Percentiles rank a stretch among this genome's conserved stretches.
phyloP scores from a whole-genome alignment of 2,888 invertebrate species.

The Drosophila demipolita region DNA sequence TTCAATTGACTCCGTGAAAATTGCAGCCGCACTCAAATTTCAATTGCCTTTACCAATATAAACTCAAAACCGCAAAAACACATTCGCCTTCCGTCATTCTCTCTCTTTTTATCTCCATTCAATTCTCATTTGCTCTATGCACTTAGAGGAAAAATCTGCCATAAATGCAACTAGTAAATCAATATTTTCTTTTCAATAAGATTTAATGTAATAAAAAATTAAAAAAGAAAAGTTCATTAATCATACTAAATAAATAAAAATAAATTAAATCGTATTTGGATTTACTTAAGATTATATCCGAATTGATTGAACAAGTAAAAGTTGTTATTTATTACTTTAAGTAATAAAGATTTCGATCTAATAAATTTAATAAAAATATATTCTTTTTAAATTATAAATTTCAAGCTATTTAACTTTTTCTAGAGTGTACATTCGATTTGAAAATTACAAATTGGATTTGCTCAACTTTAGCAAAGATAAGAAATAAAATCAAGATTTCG shows the following conservation, averaged over 20 bases:
- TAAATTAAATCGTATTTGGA: not conserved
- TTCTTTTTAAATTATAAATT: not conserved
- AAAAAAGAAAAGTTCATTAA: not conserved
- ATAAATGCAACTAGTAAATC: not conserved
- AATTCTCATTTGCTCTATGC: constrained; percentile 19
- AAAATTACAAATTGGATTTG: no score
- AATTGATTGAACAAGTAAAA: not conserved
- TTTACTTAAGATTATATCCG: not conserved
- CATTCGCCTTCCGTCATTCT: not conserved
- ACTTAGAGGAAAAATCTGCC: not conserved
- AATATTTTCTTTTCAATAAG: not conserved
- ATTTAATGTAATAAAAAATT: not conserved
- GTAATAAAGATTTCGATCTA: not conserved
- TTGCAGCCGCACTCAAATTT: constrained; percentile 22
- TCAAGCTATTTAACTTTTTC: not conserved
- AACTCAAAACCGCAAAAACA: constrained; percentile 46
- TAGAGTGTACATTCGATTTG: no score
- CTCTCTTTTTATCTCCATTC: not conserved
- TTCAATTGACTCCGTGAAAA: constrained; percentile 64
- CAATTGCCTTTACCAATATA: constrained; percentile 34
- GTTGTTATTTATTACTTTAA: not conserved
- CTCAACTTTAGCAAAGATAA: no score
- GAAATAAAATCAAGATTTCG: not conserved
- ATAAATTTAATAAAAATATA: not conserved
- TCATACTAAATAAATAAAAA: no score